Percentiles rank a stretch among this genome's conserved stretches.
These are phyloP conservation scores for Electrophaes corylata DNA, from an alignment of 2,888 invertebrate genomes.

Conservation along the genomic window DNA sequence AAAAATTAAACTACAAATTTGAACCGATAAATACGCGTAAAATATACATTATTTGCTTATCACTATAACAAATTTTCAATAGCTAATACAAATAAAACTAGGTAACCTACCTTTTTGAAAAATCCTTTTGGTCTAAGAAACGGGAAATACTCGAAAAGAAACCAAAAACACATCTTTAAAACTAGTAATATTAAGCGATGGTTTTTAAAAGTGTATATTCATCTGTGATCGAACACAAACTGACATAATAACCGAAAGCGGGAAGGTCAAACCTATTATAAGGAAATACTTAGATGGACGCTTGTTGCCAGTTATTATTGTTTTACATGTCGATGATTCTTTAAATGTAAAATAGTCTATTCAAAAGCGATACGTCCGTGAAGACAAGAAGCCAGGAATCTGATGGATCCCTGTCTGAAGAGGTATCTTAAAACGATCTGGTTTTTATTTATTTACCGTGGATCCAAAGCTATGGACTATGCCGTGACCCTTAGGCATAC, in stretches of 20 bases:
- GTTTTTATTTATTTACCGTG: neutral
- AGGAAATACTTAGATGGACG: neutral
- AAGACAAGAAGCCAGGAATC: no score
- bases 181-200: neutral
- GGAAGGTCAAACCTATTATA: constrained; percentile 10
- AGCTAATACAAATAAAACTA: neutral
- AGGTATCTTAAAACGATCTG: neutral
- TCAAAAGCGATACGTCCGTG: no score
- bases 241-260: constrained; percentile 12
- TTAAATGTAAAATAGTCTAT: neutral
- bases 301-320: neutral
- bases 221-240: constrained; percentile 5
- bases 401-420: no score
- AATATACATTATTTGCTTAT: neutral
- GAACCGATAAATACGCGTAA: neutral
- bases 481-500: no score
- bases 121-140: constrained; percentile 3
- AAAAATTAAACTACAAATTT: neutral
- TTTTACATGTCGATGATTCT: neutral
- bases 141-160: constrained; percentile 21
- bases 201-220: constrained; percentile 1
- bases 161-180: constrained; percentile 26
- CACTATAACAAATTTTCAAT: neutral
- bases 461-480: no score
- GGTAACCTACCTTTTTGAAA: constrained; percentile 14